These are phyloP conservation scores for Grapholita molesta DNA, from an alignment of 1,140 invertebrate species.

Conservation along the genomic window DNA sequence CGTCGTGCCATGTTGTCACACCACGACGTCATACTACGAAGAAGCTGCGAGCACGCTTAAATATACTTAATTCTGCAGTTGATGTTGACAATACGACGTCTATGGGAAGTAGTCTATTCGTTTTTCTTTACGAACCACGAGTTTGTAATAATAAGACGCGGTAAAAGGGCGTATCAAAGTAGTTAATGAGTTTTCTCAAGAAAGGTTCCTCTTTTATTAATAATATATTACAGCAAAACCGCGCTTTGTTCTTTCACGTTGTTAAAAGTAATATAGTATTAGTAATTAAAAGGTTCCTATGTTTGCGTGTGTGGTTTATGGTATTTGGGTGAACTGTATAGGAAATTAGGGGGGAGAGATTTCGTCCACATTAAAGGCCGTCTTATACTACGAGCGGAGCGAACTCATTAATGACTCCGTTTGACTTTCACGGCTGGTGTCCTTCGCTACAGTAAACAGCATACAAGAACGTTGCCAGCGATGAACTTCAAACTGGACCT, in stretches of 20 bases:
- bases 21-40: not conserved
- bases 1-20: too few relatives aligned
- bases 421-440: too few relatives aligned
- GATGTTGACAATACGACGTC: not conserved
- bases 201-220: not conserved
- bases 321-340: too few relatives aligned
- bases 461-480: too few relatives aligned
- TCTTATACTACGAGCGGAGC: too few relatives aligned
- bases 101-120: not conserved
- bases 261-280: not conserved
- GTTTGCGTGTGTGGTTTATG: too few relatives aligned
- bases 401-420: too few relatives aligned
- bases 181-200: constrained; percentile 4
- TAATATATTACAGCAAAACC: not conserved
- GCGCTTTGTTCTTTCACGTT: not conserved
- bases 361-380: too few relatives aligned
- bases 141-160: not conserved
- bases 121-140: not conserved
- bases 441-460: too few relatives aligned
- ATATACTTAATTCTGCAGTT: too few relatives aligned
- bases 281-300: not conserved
- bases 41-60: not conserved
- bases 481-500: too few relatives aligned
- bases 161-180: constrained; percentile 9
- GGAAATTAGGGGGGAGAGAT: too few relatives aligned